These are phyloP conservation scores for Sipha flava DNA, from an alignment of 1,140 invertebrate species.

Conservation along the genomic window DNA sequence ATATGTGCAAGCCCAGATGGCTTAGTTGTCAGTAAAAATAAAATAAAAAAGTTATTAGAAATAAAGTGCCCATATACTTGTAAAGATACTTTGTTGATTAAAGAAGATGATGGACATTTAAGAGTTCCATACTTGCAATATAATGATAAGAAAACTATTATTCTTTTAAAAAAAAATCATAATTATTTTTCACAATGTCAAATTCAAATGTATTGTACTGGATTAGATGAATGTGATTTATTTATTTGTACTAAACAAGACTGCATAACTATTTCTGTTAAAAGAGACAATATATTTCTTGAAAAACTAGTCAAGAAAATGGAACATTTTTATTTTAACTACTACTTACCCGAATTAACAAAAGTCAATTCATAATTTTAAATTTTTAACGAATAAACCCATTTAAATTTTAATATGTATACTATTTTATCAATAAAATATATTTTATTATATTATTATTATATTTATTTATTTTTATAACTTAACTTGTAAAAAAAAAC, in stretches of 20 bases:
- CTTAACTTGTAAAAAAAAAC: no score
- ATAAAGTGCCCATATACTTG: slow-evolving; percentile 23
- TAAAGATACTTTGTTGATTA: slow-evolving; percentile 13
- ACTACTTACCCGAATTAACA: slow-evolving; percentile 9
- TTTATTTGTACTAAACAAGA: slow-evolving; percentile 20
- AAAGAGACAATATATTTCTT: slow-evolving; percentile 6
- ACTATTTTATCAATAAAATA: no score
- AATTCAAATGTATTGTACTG: slow-evolving; percentile 19
- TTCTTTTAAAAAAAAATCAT: slow-evolving; percentile 13
- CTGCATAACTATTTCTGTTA: slow-evolving; percentile 1
- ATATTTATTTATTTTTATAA: no score
- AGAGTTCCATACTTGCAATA: slow-evolving; percentile 12
- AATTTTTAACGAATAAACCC: no score
- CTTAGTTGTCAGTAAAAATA: background rate
- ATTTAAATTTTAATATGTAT: no score
- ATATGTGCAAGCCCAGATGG: slow-evolving; percentile 26
- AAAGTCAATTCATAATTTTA: background rate
- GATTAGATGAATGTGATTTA: slow-evolving; percentile 19
- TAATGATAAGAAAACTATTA: background rate
- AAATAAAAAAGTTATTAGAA: slow-evolving; percentile 8
- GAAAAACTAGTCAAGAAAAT: slow-evolving; percentile 25
- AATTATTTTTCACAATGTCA: slow-evolving; percentile 12
- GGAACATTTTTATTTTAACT: slow-evolving; percentile 25
- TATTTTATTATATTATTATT: no score
- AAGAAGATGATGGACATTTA: background rate